Evolutionary conservation across 2,888 invertebrate genomes (phyloP).

Genomic region (Aleiodes leptofemur): DNA sequence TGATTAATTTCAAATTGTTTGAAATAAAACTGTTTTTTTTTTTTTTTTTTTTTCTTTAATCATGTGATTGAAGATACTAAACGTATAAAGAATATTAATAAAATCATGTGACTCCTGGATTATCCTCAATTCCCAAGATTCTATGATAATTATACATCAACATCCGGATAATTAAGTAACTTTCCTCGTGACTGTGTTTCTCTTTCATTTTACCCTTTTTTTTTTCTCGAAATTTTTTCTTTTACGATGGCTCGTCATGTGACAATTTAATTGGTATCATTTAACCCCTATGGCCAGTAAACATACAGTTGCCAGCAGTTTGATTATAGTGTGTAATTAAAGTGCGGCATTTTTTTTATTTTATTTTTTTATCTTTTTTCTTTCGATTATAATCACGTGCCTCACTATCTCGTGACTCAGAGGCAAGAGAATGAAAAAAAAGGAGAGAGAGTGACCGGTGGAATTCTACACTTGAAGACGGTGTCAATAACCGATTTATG

Average conservation of each 20-base stretch:
- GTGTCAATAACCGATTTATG: conserved; percentile 41
- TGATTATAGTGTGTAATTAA: conserved; percentile 6
- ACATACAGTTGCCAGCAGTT: conserved; percentile 14
- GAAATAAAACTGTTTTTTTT: too few relatives aligned
- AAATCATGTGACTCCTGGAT: conserved; percentile 11
- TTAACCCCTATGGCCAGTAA: conserved; percentile 49
- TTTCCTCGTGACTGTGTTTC: conserved; percentile 54
- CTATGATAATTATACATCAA: conserved; percentile 31
- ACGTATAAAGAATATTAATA: conserved; percentile 5
- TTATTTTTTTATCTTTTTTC: background rate
- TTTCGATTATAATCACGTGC: conserved; percentile 40
- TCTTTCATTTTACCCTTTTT: background rate
- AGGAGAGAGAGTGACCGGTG: background rate
- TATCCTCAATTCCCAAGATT: conserved; percentile 14
- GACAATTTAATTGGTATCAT: conserved; percentile 56
- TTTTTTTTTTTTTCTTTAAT: too few relatives aligned
- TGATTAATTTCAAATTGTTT: too few relatives aligned
- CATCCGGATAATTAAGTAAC: conserved; percentile 43
- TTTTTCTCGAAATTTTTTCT: conserved; percentile 5
- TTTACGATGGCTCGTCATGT: conserved; percentile 42
- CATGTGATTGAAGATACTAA: background rate
- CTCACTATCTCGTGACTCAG: conserved; percentile 37
- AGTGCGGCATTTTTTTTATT: too few relatives aligned
- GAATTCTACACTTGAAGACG: background rate
- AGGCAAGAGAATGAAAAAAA: conserved; percentile 12